phyloP scores from a whole-genome alignment of 2,888 invertebrate genomes.

The Oxyteleia sp. region DNA sequence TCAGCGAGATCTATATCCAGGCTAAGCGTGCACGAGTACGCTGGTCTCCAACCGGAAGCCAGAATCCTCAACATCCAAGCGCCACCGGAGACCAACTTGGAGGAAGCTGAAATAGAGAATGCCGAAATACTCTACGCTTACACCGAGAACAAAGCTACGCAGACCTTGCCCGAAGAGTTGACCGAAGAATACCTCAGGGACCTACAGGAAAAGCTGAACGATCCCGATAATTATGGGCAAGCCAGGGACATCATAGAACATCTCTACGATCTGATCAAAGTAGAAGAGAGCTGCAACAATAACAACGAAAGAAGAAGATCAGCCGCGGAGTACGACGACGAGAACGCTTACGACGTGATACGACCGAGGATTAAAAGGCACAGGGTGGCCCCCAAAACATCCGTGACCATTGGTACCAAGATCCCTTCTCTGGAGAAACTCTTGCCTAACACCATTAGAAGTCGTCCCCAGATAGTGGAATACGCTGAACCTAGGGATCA shows the following conservation, averaged over 20 bases:
- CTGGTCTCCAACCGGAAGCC: conserved; percentile 89
- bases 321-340: conserved; percentile 83
- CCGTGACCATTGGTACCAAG: conserved; percentile 89
- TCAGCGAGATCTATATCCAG: too few species aligned
- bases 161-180: conserved; percentile 92
- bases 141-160: conserved; percentile 90
- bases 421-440: conserved; percentile 90
- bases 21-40: too few species aligned
- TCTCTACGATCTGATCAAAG: conserved; percentile 92
- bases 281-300: conserved; percentile 90
- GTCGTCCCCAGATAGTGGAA: conserved; percentile 86
- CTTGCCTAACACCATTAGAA: conserved; percentile 87
- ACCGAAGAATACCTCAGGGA: conserved; percentile 92
- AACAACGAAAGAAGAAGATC: conserved; percentile 84
- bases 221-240: conserved; percentile 92
- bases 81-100: conserved; percentile 74
- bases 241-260: conserved; percentile 93
- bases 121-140: conserved; percentile 83
- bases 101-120: conserved; percentile 80
- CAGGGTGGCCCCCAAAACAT: conserved; percentile 87
- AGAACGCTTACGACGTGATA: conserved; percentile 91
- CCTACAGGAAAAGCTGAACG: conserved; percentile 91
- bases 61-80: conserved; percentile 88
- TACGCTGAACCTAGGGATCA: conserved; percentile 88
- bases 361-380: conserved; percentile 85